These are phyloP conservation scores for Fratercula arctica DNA, from an alignment of 2,797 vertebrate species.

Conservation along the genomic window DNA sequence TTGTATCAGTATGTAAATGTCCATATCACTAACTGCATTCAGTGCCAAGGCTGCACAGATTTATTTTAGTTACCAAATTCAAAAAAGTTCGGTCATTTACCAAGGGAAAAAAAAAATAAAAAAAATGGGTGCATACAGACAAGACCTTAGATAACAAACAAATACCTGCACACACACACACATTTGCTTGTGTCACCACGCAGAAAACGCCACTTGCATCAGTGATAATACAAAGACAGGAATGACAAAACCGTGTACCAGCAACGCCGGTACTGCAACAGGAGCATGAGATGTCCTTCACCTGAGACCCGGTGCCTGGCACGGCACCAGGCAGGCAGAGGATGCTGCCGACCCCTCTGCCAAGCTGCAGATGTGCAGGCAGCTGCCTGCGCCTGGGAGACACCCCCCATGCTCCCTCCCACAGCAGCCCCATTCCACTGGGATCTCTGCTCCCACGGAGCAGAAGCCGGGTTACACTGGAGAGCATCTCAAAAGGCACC, in stretches of 20 bases:
- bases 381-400: neutral
- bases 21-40: neutral
- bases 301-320: neutral
- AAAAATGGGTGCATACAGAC: neutral
- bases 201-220: neutral
- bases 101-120: neutral
- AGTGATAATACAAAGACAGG: neutral
- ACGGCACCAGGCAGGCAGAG: neutral
- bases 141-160: neutral
- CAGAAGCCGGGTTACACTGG: rapidly evolving
- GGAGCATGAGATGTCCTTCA: neutral
- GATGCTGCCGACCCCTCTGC: neutral
- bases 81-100: neutral
- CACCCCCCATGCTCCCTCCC: rapidly evolving
- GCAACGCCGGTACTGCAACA: rapidly evolving
- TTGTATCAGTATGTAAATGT: neutral
- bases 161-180: neutral
- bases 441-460: neutral
- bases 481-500: neutral
- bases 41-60: neutral
- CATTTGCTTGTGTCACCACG: neutral
- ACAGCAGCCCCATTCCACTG: neutral
- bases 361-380: neutral
- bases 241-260: neutral
- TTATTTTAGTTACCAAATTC: neutral